Evolutionary conservation across 2,888 invertebrate genomes (phyloP).

Genomic region (Zaprionus obscuricornis): DNA sequence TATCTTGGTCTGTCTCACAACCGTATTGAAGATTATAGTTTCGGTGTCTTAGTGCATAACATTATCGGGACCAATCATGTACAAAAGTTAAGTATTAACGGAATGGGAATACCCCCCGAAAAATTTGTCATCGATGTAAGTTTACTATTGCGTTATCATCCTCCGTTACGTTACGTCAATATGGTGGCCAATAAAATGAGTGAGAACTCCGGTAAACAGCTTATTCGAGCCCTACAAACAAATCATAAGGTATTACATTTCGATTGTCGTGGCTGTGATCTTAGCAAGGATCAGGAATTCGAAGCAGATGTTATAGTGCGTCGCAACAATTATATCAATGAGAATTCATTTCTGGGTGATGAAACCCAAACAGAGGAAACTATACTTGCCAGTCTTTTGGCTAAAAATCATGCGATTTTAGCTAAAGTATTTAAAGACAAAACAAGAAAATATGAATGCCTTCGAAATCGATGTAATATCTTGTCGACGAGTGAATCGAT

Average conservation of each 20-base stretch:
- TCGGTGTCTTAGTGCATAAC: too few relatives aligned
- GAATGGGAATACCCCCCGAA: constrained; percentile 14
- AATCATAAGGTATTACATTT: constrained; percentile 61
- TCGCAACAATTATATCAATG: constrained; percentile 63
- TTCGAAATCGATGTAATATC: not conserved
- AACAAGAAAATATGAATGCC: not conserved
- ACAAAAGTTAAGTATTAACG: constrained; percentile 59
- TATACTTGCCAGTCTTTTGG: too few relatives aligned
- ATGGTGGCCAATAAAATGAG: constrained; percentile 58
- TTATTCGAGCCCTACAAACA: constrained; percentile 57
- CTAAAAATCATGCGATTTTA: too few relatives aligned
- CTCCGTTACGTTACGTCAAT: constrained; percentile 50
- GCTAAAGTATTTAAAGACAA: not conserved
- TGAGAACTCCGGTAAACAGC: not conserved
- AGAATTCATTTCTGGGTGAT: constrained; percentile 59
- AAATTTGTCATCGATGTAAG: constrained; percentile 40
- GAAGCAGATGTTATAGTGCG: constrained; percentile 70
- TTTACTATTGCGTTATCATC: constrained; percentile 58
- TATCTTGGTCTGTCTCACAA: constrained; percentile 74
- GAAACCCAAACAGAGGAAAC: constrained; percentile 46
- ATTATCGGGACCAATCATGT: constrained; percentile 59
- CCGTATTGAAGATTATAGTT: too few relatives aligned
- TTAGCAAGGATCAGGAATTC: constrained; percentile 62
- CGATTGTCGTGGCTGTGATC: constrained; percentile 65
- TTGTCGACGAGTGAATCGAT: too few relatives aligned